phyloP scores from a whole-genome alignment of 2,888 invertebrate genomes.

The Sminthurides aquaticus region DNA sequence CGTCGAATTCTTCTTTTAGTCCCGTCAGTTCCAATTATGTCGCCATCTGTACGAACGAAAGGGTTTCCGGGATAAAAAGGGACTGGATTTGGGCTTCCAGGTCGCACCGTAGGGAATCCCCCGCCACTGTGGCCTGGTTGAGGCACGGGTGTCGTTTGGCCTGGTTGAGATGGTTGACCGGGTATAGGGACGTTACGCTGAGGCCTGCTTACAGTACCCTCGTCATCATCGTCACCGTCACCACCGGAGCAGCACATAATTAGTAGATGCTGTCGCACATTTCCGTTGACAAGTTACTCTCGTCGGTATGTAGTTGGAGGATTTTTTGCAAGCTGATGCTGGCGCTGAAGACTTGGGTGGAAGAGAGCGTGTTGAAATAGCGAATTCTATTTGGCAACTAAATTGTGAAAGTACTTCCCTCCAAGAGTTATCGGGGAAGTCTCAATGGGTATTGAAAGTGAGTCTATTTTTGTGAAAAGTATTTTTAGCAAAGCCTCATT shows the following conservation, averaged over 20 bases:
- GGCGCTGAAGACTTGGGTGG: too few relatives aligned
- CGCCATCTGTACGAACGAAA: not conserved
- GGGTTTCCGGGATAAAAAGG: constrained; percentile 1
- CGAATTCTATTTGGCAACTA: not conserved
- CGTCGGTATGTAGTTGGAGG: not conserved
- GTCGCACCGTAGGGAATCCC: not conserved
- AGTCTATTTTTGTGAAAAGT: constrained; percentile 17
- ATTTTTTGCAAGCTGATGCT: not conserved
- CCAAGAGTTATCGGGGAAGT: constrained; percentile 1
- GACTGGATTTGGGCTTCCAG: not conserved
- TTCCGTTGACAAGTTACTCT: constrained; percentile 1
- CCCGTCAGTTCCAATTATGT: not conserved
- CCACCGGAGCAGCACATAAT: not conserved
- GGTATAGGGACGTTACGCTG: not conserved
- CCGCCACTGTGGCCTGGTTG: not conserved
- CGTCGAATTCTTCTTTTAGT: constrained; percentile 32
- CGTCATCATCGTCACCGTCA: not conserved
- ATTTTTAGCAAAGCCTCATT: constrained; percentile 24
- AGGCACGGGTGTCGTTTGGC: not conserved
- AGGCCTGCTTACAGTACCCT: not conserved
- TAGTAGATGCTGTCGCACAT: not conserved
- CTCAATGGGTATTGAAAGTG: not conserved
- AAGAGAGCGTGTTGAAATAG: not conserved
- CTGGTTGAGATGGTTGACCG: not conserved
- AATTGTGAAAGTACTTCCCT: not conserved